Evolutionary conservation across 1,140 invertebrate genomes (phyloP).

Genomic region (Branchinecta lynchi): DNA sequence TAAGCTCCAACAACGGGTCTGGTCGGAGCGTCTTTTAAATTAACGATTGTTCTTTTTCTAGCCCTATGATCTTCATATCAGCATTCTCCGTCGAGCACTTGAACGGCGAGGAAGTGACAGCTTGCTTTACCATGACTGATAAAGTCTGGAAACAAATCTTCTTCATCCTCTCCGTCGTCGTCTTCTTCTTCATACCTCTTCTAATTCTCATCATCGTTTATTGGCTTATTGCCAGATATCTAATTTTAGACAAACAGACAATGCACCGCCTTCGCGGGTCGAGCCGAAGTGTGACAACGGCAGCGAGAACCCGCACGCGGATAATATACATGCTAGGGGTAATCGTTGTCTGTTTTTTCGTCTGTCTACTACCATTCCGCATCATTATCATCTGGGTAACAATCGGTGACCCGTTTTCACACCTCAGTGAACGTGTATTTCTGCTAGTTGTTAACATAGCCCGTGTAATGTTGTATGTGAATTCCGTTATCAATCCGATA

Average conservation of each 20-base stretch:
- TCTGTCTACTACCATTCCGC: conserved; percentile 68
- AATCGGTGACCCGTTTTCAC: conserved; percentile 35
- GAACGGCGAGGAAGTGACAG: conserved; percentile 46
- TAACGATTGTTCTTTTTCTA: too few species aligned
- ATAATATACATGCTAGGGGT: conserved; percentile 54
- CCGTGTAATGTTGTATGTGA: conserved; percentile 67
- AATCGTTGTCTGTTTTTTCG: conserved; percentile 67
- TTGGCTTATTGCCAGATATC: conserved; percentile 59
- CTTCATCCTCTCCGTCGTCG: conserved; percentile 55
- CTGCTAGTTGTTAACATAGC: neutral
- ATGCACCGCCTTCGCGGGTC: neutral
- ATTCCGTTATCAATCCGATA: conserved; percentile 55
- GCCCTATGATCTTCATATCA: conserved; percentile 36
- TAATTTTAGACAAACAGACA: conserved; percentile 45
- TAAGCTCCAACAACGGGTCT: too few species aligned
- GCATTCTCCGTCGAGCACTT: conserved; percentile 43
- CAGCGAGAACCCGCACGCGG: conserved; percentile 26
- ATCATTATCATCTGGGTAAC: conserved; percentile 66
- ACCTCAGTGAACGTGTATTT: conserved; percentile 23
- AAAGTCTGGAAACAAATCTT: conserved; percentile 54
- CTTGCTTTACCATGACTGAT: conserved; percentile 55
- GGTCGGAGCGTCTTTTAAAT: too few species aligned
- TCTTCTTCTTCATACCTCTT: conserved; percentile 71
- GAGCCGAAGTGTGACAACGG: neutral
- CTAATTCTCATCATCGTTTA: conserved; percentile 62